Evolutionary conservation across 2,888 invertebrate genomes (phyloP), one percentile per base, ranked within the genome.

Genomic region (Periphyllus acericola): DNA sequence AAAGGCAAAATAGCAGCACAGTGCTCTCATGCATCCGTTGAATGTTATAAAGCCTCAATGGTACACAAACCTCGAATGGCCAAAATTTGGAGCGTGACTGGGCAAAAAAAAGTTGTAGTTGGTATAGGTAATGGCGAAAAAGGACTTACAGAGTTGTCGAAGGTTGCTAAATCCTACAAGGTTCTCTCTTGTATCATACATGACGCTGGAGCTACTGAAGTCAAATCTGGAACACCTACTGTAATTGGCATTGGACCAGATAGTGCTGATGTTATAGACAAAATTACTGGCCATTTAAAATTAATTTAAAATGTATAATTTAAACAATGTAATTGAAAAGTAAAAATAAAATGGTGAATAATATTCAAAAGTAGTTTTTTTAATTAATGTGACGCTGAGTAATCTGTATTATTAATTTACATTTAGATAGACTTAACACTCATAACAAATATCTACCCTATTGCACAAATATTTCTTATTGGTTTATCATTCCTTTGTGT

Each of bases 241-340:
- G 98, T 98, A 1, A 93, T 98, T 88, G 98, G 97, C 1, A 93
- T 99, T 85, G 99, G 99, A n/a, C 99, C 98, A 80, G 98, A 96
- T 6, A 95, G 95, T 72, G 94, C 94, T 90, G 93, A 93, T 90
- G 91, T 95, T 76, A 93, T 98, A 90, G 96, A 98, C 91, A 92
- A 94, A 93, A 94, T 98, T 71, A 97, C 98, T 34, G 96, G 97
- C 83, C 96, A 97, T 92, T 93, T 98, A 89, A 97, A 97, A 92
- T 92, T 98, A 87, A 94, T 96, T 91, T 97, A 93, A 94, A 78
- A 17, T 76, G 46, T 32, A 85, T n/a, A n/a, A 76, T 68, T 25
- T 66, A 46, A 11, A 71, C 29, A 19, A 32, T 29, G 29, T 71
- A 68, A 14, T 68, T 71, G 11, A 71, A 29, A 29, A 29, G 29